phyloP scores from a whole-genome alignment of 2,888 invertebrate genomes.

The Lathronympha strigana region DNA sequence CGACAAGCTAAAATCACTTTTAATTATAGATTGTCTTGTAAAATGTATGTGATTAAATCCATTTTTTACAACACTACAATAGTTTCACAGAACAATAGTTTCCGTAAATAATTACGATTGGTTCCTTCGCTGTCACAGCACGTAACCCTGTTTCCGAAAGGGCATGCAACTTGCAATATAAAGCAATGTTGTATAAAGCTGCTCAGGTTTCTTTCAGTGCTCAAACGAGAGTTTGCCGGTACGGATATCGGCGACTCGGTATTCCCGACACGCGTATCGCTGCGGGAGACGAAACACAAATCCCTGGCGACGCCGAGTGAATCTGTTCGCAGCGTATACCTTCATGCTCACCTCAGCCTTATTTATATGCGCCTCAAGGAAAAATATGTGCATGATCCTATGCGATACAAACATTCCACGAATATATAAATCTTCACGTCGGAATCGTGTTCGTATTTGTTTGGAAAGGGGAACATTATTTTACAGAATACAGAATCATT shows the following conservation, averaged over 20 bases:
- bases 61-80: background rate
- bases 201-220: conserved; percentile 46
- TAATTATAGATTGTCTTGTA: too few species aligned
- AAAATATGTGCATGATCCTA: conserved; percentile 65
- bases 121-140: background rate
- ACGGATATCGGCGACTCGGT: conserved; percentile 55
- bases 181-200: conserved; percentile 39
- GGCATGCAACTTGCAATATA: conserved; percentile 25
- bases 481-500: too few species aligned
- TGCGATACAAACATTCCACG: conserved; percentile 42
- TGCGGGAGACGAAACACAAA: conserved; percentile 78
- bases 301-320: conserved; percentile 67
- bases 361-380: conserved; percentile 73
- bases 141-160: conserved; percentile 10
- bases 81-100: too few species aligned
- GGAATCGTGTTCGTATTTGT: conserved; percentile 26
- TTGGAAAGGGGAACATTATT: conserved; percentile 11
- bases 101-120: background rate
- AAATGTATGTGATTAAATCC: too few species aligned
- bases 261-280: conserved; percentile 74
- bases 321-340: conserved; percentile 70
- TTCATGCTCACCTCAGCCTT: conserved; percentile 69
- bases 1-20: too few species aligned
- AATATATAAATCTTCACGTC: conserved; percentile 17
- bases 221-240: conserved; percentile 44